Evolutionary conservation across 2,113 vertebrate genomes (phyloP).

Genomic region (Cyprinodon tularosa): DNA sequence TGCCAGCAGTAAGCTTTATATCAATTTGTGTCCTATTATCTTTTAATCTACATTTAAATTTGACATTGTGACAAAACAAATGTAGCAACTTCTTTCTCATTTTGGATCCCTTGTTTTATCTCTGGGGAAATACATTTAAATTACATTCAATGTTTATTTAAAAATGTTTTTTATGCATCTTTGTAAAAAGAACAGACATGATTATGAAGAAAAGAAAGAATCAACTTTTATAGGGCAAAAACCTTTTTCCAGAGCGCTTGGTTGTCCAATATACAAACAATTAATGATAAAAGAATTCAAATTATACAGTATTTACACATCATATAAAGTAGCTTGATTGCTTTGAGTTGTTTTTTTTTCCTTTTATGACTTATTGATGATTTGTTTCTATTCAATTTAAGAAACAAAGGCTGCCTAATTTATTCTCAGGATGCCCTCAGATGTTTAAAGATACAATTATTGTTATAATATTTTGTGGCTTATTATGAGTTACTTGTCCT

Average conservation of each 20-base stretch:
- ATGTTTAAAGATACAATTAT: not conserved
- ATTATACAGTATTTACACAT: not conserved
- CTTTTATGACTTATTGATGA: not conserved
- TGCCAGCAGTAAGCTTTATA: not conserved
- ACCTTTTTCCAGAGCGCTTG: not conserved
- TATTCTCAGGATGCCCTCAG: not conserved
- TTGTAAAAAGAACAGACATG: not conserved
- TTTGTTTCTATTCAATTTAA: not conserved
- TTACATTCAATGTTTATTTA: not conserved
- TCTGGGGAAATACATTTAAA: too few relatives aligned
- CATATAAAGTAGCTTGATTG: not conserved
- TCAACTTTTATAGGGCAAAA: not conserved
- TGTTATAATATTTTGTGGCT: not conserved
- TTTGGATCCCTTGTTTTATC: too few relatives aligned
- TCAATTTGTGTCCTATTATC: not conserved
- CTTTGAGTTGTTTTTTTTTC: not conserved
- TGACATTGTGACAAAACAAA: too few relatives aligned
- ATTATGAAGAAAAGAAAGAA: not conserved
- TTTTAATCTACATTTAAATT: not conserved
- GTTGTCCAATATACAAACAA: not conserved
- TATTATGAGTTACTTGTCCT: not conserved
- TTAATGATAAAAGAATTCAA: not conserved
- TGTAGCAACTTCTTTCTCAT: too few relatives aligned
- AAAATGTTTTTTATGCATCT: not conserved
- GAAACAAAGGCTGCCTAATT: not conserved